These are phyloP conservation scores for Tridacna gigas DNA, from an alignment of 2,888 invertebrate genomes.

Conservation along the genomic window DNA sequence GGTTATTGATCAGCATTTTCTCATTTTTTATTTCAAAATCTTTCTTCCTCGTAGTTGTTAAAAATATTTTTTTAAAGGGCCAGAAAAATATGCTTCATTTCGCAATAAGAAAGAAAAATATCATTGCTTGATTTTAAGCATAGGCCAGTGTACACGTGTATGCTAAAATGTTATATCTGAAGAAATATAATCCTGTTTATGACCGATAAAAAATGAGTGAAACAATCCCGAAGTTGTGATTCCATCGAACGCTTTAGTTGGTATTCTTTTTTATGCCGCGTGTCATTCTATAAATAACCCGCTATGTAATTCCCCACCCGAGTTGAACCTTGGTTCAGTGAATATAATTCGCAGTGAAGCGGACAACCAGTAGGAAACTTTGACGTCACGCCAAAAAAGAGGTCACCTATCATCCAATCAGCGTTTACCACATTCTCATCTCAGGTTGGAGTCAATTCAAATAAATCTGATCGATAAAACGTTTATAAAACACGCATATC, in stretches of 20 bases:
- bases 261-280: neutral
- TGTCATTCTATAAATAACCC: slow-evolving; percentile 8
- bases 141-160: too few relatives aligned
- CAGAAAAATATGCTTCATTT: too few relatives aligned
- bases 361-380: slow-evolving; percentile 16
- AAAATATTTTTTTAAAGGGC: too few relatives aligned
- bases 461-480: neutral
- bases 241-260: neutral
- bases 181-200: too few relatives aligned
- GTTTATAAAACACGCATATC: neutral
- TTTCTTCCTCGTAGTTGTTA: too few relatives aligned
- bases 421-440: slow-evolving; percentile 37
- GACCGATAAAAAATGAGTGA: too few relatives aligned
- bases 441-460: slow-evolving; percentile 18
- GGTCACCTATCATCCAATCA: slow-evolving; percentile 39
- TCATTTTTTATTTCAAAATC: too few relatives aligned
- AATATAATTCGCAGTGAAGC: neutral
- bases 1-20: too few relatives aligned
- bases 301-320: slow-evolving; percentile 14
- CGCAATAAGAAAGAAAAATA: too few relatives aligned
- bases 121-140: too few relatives aligned
- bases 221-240: too few relatives aligned
- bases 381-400: slow-evolving; percentile 26
- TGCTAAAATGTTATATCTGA: too few relatives aligned
- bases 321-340: neutral